Conservation (phyloP, 2,113 vertebrate species). For the Nothobranchius kuhntae region DNA sequence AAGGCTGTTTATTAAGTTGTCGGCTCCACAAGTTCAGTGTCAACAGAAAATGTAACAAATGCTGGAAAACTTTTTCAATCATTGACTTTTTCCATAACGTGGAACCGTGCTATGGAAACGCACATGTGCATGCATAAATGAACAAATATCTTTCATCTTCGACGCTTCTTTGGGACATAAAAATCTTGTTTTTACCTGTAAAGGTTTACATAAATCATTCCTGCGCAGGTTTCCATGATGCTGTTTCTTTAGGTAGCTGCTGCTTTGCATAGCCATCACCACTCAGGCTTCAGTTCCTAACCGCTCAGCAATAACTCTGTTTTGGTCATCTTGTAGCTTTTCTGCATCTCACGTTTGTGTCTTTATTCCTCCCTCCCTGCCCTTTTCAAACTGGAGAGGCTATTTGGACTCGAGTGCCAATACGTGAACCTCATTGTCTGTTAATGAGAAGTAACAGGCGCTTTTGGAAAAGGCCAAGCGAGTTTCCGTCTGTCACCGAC, state of each 20-base stretch:
- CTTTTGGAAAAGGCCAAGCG: conserved; percentile 71
- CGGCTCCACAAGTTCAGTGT: not conserved
- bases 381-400: conserved; percentile 74
- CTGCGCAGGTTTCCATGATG: not conserved
- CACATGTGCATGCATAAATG: too few relatives aligned
- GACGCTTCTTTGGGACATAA: too few relatives aligned
- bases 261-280: conserved; percentile 10
- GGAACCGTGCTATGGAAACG: not conserved
- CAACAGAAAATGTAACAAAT: not conserved
- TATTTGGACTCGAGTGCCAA: conserved; percentile 67
- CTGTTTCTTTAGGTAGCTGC: conserved; percentile 17
- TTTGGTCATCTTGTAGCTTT: conserved; percentile 39
- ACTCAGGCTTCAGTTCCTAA: conserved; percentile 51
- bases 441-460: conserved; percentile 72
- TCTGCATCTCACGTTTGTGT: conserved; percentile 10
- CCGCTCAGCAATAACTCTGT: conserved; percentile 26
- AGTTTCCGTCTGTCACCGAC: conserved; percentile 57
- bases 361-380: conserved; percentile 41
- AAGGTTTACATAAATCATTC: not conserved
- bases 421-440: conserved; percentile 76
- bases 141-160: too few relatives aligned
- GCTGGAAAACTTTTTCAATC: not conserved
- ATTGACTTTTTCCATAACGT: not conserved
- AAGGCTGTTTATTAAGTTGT: not conserved
- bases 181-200: not conserved